Conservation (phyloP, 1,140 invertebrate genomes). For the Goniozus legneri region DNA sequence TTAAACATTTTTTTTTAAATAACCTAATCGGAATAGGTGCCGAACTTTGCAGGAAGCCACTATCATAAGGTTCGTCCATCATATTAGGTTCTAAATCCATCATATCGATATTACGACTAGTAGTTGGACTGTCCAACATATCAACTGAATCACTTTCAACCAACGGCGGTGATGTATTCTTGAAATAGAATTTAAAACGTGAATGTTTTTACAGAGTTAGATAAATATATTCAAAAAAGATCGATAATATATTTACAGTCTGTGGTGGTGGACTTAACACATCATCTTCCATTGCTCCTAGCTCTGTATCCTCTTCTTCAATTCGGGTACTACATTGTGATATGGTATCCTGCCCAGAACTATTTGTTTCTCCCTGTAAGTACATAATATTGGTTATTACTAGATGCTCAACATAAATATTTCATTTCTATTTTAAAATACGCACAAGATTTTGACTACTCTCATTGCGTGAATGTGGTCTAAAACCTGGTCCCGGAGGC, state of each 20-base stretch:
- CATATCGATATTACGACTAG: constrained; percentile 49
- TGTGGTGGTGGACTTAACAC: constrained; percentile 22
- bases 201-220: background rate
- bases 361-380: constrained; percentile 36
- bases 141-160: constrained; percentile 39
- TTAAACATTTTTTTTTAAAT: no score
- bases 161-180: constrained; percentile 37
- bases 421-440: background rate
- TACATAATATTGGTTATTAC: background rate
- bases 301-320: constrained; percentile 59
- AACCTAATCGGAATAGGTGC: constrained; percentile 53
- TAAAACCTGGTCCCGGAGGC: constrained; percentile 88
- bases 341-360: constrained; percentile 40
- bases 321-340: constrained; percentile 60
- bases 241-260: constrained; percentile 26
- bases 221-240: background rate
- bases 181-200: constrained; percentile 7
- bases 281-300: constrained; percentile 42
- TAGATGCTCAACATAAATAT: background rate
- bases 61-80: constrained; percentile 52
- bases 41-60: constrained; percentile 49
- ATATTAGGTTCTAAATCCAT: constrained; percentile 51
- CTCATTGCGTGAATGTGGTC: constrained; percentile 86
- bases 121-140: constrained; percentile 46
- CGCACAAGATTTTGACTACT: constrained; percentile 50